Percentiles rank a stretch among this genome's conserved stretches.
phyloP scores from a whole-genome alignment of 2,797 vertebrate species.

The Dendrocincla tyrannina region DNA sequence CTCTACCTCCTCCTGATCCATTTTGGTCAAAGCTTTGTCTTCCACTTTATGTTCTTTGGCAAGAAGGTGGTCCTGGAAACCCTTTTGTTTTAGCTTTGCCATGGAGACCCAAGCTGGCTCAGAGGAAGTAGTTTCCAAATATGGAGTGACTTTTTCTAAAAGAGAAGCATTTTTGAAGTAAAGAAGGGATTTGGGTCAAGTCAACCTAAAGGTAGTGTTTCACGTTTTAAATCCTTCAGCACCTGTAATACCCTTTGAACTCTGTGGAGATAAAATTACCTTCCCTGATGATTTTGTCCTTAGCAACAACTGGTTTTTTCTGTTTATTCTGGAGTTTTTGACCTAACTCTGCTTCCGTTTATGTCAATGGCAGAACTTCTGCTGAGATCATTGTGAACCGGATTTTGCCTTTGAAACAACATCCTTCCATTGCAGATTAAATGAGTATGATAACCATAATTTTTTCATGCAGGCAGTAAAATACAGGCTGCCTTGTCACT shows the following conservation, averaged over 20 bases:
- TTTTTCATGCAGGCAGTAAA: conserved; percentile 1
- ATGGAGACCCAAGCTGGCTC: conserved; percentile 85
- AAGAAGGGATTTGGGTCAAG: conserved; percentile 38
- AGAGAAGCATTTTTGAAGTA: conserved; percentile 50
- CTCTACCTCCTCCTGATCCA: conserved; percentile 47
- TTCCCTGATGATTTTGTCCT: conserved; percentile 22
- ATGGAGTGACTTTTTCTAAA: conserved; percentile 48
- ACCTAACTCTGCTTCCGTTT: neutral
- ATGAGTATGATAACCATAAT: neutral
- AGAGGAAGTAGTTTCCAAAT: neutral
- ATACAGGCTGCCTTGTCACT: neutral
- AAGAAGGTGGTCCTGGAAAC: conserved; percentile 77
- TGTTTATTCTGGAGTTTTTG: conserved; percentile 16
- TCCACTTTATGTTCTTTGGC: conserved; percentile 57
- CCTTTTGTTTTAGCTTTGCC: conserved; percentile 85
- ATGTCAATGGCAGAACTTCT: neutral
- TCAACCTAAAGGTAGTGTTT: neutral
- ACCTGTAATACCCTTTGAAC: conserved; percentile 12
- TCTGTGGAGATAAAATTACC: neutral
- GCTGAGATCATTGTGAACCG: neutral
- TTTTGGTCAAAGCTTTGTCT: conserved; percentile 57
- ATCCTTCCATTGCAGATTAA: neutral
- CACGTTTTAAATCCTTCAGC: conserved; percentile 20
- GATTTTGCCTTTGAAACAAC: conserved; percentile 32
- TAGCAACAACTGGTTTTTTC: neutral